A percentile compares a stretch with the other conserved stretches of the same genome.
Conservation (phyloP, 2,888 invertebrate species). For the Pecten maximus region DNA sequence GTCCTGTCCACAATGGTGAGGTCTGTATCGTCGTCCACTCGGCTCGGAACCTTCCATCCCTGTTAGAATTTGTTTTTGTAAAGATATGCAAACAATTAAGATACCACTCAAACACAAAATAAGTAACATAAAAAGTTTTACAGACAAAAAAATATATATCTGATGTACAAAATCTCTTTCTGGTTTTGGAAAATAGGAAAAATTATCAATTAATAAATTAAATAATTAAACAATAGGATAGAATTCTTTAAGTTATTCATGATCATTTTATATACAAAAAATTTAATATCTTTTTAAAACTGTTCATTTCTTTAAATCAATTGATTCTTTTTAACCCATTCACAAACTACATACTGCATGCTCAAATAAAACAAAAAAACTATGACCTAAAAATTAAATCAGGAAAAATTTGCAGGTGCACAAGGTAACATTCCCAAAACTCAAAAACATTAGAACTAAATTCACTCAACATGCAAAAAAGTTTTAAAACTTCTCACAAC, state of each 20-base stretch:
- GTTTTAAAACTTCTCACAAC: neutral
- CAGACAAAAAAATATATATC: no score
- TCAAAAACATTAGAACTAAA: neutral
- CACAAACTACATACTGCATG: neutral
- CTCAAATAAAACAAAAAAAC: neutral
- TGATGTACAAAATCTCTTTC: no score
- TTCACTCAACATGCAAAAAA: neutral
- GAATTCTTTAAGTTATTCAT: no score
- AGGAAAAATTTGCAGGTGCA: neutral
- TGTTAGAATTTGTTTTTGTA: constrained; percentile 48
- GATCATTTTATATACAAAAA: no score
- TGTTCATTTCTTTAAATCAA: no score
- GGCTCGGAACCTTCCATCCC: constrained; percentile 88
- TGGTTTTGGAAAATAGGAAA: neutral
- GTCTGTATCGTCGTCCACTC: constrained; percentile 70
- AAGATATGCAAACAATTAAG: neutral
- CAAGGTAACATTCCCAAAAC: neutral
- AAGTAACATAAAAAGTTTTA: no score
- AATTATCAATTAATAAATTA: neutral
- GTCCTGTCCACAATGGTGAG: constrained; percentile 65
- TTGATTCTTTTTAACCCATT: neutral
- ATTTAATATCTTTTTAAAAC: no score
- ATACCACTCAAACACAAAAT: neutral
- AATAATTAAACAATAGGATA: neutral
- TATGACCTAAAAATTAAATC: neutral